Percentiles rank a stretch among this genome's conserved stretches.
These are phyloP conservation scores for Rhynchophorus ferrugineus DNA, from an alignment of 1,140 invertebrate genomes.

Conservation along the genomic window DNA sequence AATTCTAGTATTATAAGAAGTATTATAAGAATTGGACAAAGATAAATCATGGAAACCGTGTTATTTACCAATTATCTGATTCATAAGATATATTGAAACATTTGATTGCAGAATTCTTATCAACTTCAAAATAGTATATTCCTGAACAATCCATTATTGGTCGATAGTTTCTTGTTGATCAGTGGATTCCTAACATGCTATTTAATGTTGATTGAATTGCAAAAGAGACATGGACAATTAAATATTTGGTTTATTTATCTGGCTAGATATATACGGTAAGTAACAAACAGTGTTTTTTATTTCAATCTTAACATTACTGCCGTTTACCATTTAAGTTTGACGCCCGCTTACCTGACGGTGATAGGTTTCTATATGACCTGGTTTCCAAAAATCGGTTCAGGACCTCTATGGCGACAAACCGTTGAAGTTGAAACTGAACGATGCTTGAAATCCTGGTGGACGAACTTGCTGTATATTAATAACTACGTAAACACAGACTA, in stretches of 20 bases:
- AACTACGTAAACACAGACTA: slow-evolving; percentile 66
- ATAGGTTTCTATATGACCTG: slow-evolving; percentile 63
- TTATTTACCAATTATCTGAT: too few species aligned
- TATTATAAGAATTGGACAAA: too few species aligned
- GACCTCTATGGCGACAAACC: slow-evolving; percentile 57
- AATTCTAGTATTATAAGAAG: too few species aligned
- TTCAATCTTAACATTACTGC: too few species aligned
- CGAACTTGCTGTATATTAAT: slow-evolving; percentile 76
- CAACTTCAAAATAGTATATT: slow-evolving; percentile 35
- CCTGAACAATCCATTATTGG: slow-evolving; percentile 54
- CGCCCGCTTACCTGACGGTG: slow-evolving; percentile 59
- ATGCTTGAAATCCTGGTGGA: slow-evolving; percentile 73
- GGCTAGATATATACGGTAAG: slow-evolving; percentile 55
- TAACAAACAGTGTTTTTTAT: too few species aligned
- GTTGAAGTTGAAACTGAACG: slow-evolving; percentile 53
- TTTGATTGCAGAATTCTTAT: too few species aligned
- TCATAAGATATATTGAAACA: too few species aligned
- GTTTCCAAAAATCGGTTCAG: slow-evolving; percentile 54
- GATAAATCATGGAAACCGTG: too few species aligned
- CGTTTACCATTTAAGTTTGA: slow-evolving; percentile 50
- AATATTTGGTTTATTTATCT: slow-evolving; percentile 55
- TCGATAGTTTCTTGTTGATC: slow-evolving; percentile 63
- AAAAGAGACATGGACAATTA: slow-evolving; percentile 53
- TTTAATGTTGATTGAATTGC: slow-evolving; percentile 56
- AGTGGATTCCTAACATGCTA: slow-evolving; percentile 60